Conservation (phyloP, 1,140 invertebrate genomes). For the Microplitis mediator region DNA sequence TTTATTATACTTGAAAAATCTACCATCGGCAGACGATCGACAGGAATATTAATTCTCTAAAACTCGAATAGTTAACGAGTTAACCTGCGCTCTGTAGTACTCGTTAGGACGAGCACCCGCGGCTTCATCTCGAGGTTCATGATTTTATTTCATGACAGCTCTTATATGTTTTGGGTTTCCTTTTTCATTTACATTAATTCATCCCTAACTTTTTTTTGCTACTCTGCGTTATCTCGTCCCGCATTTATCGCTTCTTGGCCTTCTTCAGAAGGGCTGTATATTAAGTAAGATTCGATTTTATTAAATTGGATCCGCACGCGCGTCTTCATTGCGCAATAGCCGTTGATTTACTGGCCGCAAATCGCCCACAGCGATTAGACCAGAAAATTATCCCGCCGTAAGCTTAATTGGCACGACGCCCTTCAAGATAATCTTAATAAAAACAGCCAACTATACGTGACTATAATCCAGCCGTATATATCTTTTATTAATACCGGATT, state of each 20-base stretch:
- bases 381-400: background rate
- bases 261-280: background rate
- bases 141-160: slow-evolving; percentile 45
- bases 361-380: background rate
- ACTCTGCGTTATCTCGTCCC: background rate
- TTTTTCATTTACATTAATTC: background rate
- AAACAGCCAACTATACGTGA: background rate
- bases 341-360: slow-evolving; percentile 11
- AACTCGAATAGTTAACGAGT: slow-evolving; percentile 21
- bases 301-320: slow-evolving; percentile 30
- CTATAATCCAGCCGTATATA: background rate
- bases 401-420: background rate
- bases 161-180: background rate
- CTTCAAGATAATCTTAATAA: background rate
- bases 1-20: background rate
- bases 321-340: slow-evolving; percentile 10
- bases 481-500: background rate
- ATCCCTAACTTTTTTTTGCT: no score
- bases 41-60: slow-evolving; percentile 16
- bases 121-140: background rate
- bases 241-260: background rate
- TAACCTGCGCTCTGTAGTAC: background rate
- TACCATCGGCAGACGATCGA: background rate
- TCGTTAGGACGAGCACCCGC: background rate
- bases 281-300: slow-evolving; percentile 30